Evolutionary conservation across 2,888 invertebrate species (phyloP), one percentile per base, ranked within the genome.

Genomic region (Leptarthrus brevirostris): DNA sequence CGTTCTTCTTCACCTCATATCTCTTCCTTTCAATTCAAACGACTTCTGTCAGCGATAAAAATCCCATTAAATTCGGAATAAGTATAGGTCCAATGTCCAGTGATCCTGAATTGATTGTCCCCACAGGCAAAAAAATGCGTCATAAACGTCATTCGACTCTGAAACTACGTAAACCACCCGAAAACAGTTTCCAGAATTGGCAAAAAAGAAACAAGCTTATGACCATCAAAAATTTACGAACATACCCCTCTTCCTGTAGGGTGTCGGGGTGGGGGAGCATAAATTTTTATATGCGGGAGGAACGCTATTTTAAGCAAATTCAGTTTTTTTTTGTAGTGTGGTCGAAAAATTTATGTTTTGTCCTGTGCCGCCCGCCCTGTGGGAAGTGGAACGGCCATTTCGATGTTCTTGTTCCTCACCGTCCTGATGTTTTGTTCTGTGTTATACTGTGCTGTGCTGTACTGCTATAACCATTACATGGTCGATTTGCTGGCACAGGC

Each of bases 381-480:
- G n/a, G n/a, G n/a, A n/a, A n/a, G n/a, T n/a, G n/a, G n/a, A n/a
- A n/a, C n/a, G n/a, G n/a, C n/a, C n/a, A n/a, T n/a, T n/a, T n/a
- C n/a, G n/a, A n/a, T n/a, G n/a, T n/a, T 8, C 18, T 18, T 20
- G 30, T 20, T 20, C n/a, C n/a, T n/a, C 49, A 49, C 6, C n/a
- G 26, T 16, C 18, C 4, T n/a, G n/a, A n/a, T n/a, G n/a, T n/a
- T n/a, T n/a, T n/a, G n/a, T n/a, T n/a, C n/a, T n/a, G n/a, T n/a
- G n/a, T n/a, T n/a, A n/a, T n/a, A n/a, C n/a, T n/a, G n/a, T n/a
- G n/a, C n/a, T n/a, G n/a, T n/a, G n/a, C n/a, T n/a, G n/a, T n/a
- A 6, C 40, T 30, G 61, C 64, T 34, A 69, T 69, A 52, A 69
- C 69, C 52, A 69, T 69, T 69, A 69, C 52, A 69, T 69, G 69